Base-by-base conservation (phyloP, 2,797 vertebrate genomes). In the Limnodromus scolopaceus region DNA sequence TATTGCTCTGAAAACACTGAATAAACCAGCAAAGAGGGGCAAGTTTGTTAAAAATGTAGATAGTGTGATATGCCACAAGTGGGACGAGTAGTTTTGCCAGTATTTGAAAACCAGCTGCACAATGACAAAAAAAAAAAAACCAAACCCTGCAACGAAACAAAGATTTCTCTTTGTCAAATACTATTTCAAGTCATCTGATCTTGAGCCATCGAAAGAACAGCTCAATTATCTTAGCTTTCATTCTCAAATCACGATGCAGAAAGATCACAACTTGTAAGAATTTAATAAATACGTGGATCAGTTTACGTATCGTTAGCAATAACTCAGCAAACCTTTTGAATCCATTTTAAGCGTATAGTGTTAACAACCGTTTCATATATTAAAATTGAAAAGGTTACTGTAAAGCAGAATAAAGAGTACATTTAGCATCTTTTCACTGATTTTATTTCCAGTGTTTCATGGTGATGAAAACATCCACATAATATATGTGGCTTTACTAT, bases 1-100 rank as follows among this genome's bases (percentile, higher is more conserved):
- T 84, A 63, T 30, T 72, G n/a, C 49, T 90, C 49, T 43, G 27
- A 84, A 93, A 91, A 92, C 36, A 83, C 87, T 68, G 71, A 95
- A 93, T 87, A 96, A 93, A 86, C 53, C 53, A 90, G 17, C 8
- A 82, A 68, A 79, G 34, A 3, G 8, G 17, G 15, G 8, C n/a
- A 69, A 86, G 5, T 41, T 66, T 83, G 32, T 77, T 64, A 77
- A 68, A 84, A 92, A 70, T 17, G 84, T 6, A 71, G 11, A 25
- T 8, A 68, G 27, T 2, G 3, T 58, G 74, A 78, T 11, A 63
- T 15, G 60, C n/a, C 48, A n/a, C 38, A 66, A 80, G 48, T 1
- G 30, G 34, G 16, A 34, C 34, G 76, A 66, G 55, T 16, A 34
- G 28, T 38, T 95, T 63, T 70, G 36, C 17, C 53, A 55, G 43